Base-by-base conservation (phyloP, 2,888 invertebrate species). In the Cryptops parisi region DNA sequence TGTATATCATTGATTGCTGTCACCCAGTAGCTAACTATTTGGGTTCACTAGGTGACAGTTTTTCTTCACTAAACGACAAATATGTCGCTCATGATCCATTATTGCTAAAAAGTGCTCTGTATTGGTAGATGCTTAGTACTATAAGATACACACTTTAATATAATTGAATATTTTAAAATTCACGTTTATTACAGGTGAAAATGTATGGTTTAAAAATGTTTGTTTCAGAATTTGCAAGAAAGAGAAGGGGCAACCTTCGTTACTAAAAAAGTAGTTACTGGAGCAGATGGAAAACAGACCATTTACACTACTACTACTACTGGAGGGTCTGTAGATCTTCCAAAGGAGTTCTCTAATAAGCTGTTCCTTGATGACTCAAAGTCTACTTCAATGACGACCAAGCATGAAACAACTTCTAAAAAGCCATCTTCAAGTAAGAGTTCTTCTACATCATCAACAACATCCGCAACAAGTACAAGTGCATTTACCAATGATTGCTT, bases 401-500 rank as follows among this genome's bases (percentile, higher is more conserved):
- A n/a, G n/a, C n/a, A n/a, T n/a, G n/a, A n/a, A n/a, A 15, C 33
- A 15, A 33, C 6, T 9, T 9, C 9, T 33, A 33, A 6, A 33
- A 15, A 33, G 33, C 33, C 33, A 33, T 33, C 33, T 33, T 9
- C 33, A 33, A n/a, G n/a, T n/a, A n/a, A n/a, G n/a, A n/a, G n/a
- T n/a, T n/a, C n/a, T n/a, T n/a, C n/a, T n/a, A n/a, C n/a, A n/a
- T n/a, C n/a, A n/a, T n/a, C n/a, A n/a, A n/a, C n/a, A n/a, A n/a
- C n/a, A n/a, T n/a, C n/a, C n/a, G 9, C 33, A 33, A 33, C 15
- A 6, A 33, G 15, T 9, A 33, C 15, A 33, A 15, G 15, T 33
- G 33, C 6, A 9, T 33, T 33, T 15, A 15, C 33, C 33, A 33
- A 33, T 3, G 55, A 57, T 12, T 58, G 57, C 33, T 45, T 61